Evolutionary conservation across 1,140 invertebrate species (phyloP).

Genomic region (Drosophila bocki): DNA sequence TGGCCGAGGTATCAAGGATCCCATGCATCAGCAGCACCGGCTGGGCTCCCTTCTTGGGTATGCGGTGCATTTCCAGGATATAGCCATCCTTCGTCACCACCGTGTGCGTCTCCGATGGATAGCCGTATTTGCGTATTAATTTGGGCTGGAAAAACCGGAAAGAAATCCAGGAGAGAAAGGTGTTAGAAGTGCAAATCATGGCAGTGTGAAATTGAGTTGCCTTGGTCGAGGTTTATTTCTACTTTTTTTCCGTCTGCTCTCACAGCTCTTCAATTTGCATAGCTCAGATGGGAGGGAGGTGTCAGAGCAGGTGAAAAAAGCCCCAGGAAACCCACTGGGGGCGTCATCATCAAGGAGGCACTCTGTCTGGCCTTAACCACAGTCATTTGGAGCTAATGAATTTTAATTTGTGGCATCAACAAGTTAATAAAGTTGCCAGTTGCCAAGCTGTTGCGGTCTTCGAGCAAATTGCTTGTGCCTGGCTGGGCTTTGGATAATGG

Average conservation of each 20-base stretch:
- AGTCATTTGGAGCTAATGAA: slow-evolving; percentile 71
- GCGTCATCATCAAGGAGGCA: slow-evolving; percentile 15
- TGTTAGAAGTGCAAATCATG: slow-evolving; percentile 66
- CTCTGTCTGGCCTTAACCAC: slow-evolving; percentile 58
- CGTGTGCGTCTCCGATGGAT: slow-evolving; percentile 87
- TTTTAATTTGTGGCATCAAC: slow-evolving; percentile 80
- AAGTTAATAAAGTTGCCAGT: slow-evolving; percentile 62
- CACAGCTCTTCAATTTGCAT: slow-evolving; percentile 57
- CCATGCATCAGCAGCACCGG: slow-evolving; percentile 89
- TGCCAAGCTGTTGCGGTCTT: slow-evolving; percentile 24
- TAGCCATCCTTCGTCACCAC: slow-evolving; percentile 87
- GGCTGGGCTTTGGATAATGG: background rate
- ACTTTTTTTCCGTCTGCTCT: slow-evolving; percentile 2
- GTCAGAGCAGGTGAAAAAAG: slow-evolving; percentile 20
- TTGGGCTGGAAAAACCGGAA: slow-evolving; percentile 62
- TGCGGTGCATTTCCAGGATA: slow-evolving; percentile 86
- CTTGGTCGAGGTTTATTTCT: background rate
- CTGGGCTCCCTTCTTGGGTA: slow-evolving; percentile 84
- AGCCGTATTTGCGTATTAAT: slow-evolving; percentile 87
- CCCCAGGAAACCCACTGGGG: background rate
- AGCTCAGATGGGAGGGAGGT: slow-evolving; percentile 25
- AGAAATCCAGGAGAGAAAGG: slow-evolving; percentile 26
- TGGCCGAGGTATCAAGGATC: slow-evolving; percentile 89
- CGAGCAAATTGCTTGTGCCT: slow-evolving; percentile 4
- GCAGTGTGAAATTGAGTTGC: slow-evolving; percentile 76